These are phyloP conservation scores for Arctocebus calabarensis DNA, from an alignment of 2,797 vertebrate species.

Conservation along the genomic window DNA sequence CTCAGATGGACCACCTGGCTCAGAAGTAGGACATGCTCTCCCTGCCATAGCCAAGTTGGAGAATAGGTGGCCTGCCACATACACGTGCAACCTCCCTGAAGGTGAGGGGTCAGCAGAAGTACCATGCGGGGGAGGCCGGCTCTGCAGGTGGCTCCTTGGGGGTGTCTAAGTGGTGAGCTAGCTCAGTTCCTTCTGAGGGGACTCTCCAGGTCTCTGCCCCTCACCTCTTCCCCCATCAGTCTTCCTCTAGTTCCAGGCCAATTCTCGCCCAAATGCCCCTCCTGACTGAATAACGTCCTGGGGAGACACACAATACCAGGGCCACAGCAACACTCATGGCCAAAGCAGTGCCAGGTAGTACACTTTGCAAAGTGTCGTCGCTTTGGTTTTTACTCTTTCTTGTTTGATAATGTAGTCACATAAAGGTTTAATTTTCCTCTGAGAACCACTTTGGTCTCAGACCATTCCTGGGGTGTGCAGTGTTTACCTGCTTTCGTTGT, in stretches of 20 bases:
- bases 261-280: background rate
- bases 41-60: accelerated
- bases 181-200: background rate
- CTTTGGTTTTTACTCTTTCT: background rate
- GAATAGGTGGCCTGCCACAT: accelerated
- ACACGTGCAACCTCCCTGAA: accelerated
- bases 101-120: background rate
- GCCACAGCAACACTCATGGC: accelerated
- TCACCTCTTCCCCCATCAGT: too few relatives aligned
- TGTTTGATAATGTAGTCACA: accelerated
- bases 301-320: background rate
- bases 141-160: background rate
- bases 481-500: background rate
- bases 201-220: background rate
- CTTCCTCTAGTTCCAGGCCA: background rate
- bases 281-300: background rate
- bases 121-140: background rate
- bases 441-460: background rate
- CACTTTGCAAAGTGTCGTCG: background rate
- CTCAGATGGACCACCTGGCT: background rate
- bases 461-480: accelerated
- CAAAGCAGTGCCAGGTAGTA: background rate
- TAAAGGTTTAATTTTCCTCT: background rate
- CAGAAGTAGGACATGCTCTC: accelerated
- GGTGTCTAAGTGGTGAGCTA: background rate